A percentile compares a stretch with the other conserved stretches of the same genome.
Evolutionary conservation across 2,888 invertebrate genomes (phyloP).

Genomic region (Eurois occulta): DNA sequence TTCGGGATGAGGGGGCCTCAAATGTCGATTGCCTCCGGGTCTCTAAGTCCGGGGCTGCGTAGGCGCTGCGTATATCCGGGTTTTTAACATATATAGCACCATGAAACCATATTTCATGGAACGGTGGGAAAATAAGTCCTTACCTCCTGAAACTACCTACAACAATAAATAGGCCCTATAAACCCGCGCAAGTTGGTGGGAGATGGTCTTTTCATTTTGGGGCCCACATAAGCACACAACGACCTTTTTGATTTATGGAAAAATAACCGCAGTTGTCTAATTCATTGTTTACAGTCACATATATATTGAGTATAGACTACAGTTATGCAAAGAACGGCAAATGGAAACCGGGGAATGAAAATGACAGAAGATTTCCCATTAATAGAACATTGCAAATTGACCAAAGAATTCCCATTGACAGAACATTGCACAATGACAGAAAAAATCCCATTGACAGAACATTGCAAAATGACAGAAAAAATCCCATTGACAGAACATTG

Average conservation of each 20-base stretch:
- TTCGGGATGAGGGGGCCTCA: no score
- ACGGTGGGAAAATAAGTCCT: neutral
- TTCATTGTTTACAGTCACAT: slow-evolving; percentile 32
- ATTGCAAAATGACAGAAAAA: neutral
- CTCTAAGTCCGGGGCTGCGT: no score
- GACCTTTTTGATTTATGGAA: neutral
- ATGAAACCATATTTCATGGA: no score
- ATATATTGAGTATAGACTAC: neutral
- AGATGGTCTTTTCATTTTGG: neutral
- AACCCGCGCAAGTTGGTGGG: neutral
- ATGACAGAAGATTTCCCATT: neutral
- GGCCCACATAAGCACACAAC: neutral
- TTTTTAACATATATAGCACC: neutral
- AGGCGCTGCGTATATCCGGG: neutral
- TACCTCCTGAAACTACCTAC: neutral
- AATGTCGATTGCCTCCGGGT: no score
- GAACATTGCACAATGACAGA: neutral
- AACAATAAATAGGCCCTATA: neutral
- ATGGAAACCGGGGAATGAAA: slow-evolving; percentile 42
- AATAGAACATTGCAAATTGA: neutral
- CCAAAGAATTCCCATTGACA: neutral
- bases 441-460: neutral
- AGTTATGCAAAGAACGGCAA: slow-evolving; percentile 5
- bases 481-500: neutral
- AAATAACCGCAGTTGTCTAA: neutral